Percentiles rank a stretch among this genome's conserved stretches.
These are phyloP conservation scores for Dicerorhinus sumatrensis DNA, from an alignment of 2,113 vertebrate genomes.

Conservation along the genomic window DNA sequence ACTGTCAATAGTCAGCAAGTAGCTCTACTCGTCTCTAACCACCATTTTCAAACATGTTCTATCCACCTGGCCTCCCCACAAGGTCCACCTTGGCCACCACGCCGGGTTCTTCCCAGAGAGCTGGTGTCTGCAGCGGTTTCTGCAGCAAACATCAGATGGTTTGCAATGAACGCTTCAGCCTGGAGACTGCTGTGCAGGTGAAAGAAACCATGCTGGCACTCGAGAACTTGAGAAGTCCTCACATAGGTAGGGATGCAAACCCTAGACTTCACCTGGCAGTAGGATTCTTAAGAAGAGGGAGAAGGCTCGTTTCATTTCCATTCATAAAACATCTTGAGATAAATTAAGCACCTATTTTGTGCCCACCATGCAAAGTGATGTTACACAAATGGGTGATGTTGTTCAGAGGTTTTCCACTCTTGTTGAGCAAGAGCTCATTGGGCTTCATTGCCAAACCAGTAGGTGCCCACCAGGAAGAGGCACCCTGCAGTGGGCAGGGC, in stretches of 20 bases:
- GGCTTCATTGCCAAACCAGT: neutral
- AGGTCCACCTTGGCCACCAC: too few relatives aligned
- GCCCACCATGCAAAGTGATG: neutral
- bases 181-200: too few relatives aligned
- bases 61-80: too few relatives aligned
- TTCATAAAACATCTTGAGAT: neutral
- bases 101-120: too few relatives aligned
- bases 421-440: neutral
- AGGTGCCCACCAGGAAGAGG: neutral
- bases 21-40: neutral
- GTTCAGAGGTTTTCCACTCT: conserved; percentile 4
- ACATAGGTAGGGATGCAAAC: neutral
- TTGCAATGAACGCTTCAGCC: too few relatives aligned
- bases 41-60: neutral
- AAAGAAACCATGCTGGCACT: too few relatives aligned
- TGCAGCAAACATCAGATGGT: too few relatives aligned
- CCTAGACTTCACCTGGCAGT: neutral
- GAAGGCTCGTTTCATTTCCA: neutral
- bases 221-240: too few relatives aligned
- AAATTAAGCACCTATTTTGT: neutral
- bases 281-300: neutral
- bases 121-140: too few relatives aligned
- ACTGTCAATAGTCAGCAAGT: neutral
- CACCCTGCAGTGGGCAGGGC: neutral
- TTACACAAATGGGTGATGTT: neutral